phyloP scores from a whole-genome alignment of 2,888 invertebrate species.

The Macrophya alboannulata region DNA sequence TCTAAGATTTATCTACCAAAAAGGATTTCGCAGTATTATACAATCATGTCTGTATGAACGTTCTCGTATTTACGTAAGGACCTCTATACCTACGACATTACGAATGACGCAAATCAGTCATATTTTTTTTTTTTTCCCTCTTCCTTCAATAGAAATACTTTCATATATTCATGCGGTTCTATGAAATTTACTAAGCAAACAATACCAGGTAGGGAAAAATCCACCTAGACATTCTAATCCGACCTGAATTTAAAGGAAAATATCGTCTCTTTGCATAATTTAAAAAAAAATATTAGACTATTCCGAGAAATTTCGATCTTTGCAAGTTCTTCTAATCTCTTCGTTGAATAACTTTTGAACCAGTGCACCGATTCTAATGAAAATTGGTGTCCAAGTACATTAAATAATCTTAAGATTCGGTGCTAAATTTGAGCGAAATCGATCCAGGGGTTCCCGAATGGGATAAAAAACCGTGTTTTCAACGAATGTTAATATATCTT shows the following conservation, averaged over 20 bases:
- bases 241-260: background rate
- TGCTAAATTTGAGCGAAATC: background rate
- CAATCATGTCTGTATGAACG: background rate
- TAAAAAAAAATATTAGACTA: background rate
- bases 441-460: background rate
- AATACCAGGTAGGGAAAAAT: background rate
- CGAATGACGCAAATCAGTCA: constrained; percentile 12
- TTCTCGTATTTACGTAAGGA: background rate
- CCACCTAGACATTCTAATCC: background rate
- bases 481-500: background rate
- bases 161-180: background rate
- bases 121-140: background rate
- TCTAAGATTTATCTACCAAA: background rate
- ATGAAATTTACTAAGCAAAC: background rate
- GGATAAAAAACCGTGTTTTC: background rate
- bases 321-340: background rate
- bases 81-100: background rate
- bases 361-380: background rate
- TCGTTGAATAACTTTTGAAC: background rate
- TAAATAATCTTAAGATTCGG: background rate
- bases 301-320: background rate
- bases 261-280: background rate
- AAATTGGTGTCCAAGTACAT: background rate
- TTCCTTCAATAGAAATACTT: background rate
- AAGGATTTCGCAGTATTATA: background rate